Evolutionary conservation across 1,140 invertebrate species (phyloP).

Genomic region (Bombus polaris): DNA sequence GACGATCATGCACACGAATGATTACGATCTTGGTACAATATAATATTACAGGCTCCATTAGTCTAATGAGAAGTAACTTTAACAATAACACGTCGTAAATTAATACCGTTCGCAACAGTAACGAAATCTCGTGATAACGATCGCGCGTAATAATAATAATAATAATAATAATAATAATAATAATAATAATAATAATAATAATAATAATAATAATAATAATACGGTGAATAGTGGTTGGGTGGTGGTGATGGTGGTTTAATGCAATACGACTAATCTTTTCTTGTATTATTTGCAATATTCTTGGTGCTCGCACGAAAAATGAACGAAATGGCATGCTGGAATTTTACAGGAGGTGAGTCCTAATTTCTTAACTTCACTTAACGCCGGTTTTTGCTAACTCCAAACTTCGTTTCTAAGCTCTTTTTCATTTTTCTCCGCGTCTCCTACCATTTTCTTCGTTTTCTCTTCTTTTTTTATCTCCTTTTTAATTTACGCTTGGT

Average conservation of each 20-base stretch:
- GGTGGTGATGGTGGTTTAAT: slow-evolving; percentile 76
- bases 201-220: slow-evolving; percentile 35
- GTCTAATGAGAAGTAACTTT: slow-evolving; percentile 38
- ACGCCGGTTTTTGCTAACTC: slow-evolving; percentile 49
- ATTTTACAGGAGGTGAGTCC: slow-evolving; percentile 82
- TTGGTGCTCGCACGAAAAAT: slow-evolving; percentile 82
- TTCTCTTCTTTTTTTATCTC: not conserved
- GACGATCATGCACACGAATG: slow-evolving; percentile 4
- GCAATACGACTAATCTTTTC: slow-evolving; percentile 80
- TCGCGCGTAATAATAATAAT: slow-evolving; percentile 31
- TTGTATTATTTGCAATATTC: slow-evolving; percentile 83
- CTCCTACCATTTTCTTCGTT: not conserved
- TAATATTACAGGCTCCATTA: slow-evolving; percentile 8
- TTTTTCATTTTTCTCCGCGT: not conserved
- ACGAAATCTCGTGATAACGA: slow-evolving; percentile 44
- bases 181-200: slow-evolving; percentile 19
- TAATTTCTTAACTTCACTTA: slow-evolving; percentile 70
- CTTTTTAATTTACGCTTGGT: not conserved
- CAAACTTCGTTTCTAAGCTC: not conserved
- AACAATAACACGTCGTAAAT: slow-evolving; percentile 57
- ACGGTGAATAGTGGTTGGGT: slow-evolving; percentile 35
- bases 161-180: slow-evolving; percentile 14
- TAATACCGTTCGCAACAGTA: slow-evolving; percentile 49
- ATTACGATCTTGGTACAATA: slow-evolving; percentile 10
- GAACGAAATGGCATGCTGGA: slow-evolving; percentile 82